A percentile compares a stretch with the other conserved stretches of the same genome.
Conservation (phyloP, 2,888 invertebrate genomes). For the Sminthurides aquaticus region DNA sequence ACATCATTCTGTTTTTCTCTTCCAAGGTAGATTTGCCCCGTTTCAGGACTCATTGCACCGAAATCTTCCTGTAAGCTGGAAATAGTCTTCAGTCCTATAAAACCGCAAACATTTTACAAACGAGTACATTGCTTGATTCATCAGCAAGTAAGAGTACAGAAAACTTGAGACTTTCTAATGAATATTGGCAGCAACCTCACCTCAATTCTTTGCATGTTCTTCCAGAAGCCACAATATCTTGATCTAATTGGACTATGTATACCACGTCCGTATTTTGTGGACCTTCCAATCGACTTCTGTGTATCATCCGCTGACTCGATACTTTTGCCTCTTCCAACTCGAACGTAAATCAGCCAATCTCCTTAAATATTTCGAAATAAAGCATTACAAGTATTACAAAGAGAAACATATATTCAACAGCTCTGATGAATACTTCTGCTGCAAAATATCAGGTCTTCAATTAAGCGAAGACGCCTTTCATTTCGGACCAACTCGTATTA, state of each 20-base stretch:
- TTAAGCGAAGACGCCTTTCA: slow-evolving; percentile 25
- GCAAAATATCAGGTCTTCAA: slow-evolving; percentile 27
- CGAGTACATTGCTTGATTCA: slow-evolving; percentile 30
- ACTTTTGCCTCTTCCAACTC: slow-evolving; percentile 28
- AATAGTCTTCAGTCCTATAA: slow-evolving; percentile 28
- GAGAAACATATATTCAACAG: no score
- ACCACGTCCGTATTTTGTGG: slow-evolving; percentile 27
- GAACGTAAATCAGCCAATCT: slow-evolving; percentile 21
- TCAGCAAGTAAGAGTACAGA: slow-evolving; percentile 20
- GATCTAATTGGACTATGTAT: slow-evolving; percentile 33
- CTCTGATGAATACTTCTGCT: slow-evolving; percentile 27
- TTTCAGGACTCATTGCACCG: slow-evolving; percentile 25
- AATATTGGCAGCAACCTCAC: no score
- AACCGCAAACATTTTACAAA: slow-evolving; percentile 35
- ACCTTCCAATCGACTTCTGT: slow-evolving; percentile 26
- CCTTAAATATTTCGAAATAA: no score
- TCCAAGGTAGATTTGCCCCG: slow-evolving; percentile 31
- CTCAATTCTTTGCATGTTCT: no score
- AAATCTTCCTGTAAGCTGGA: slow-evolving; percentile 20
- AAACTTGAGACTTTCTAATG: no score
- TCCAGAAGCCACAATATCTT: slow-evolving; percentile 28
- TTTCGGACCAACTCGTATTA: slow-evolving; percentile 23
- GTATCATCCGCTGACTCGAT: slow-evolving; percentile 20
- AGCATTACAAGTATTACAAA: no score
- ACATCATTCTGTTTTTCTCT: background rate